Conservation (phyloP, 2,888 invertebrate genomes). For the Anorthoa munda region DNA sequence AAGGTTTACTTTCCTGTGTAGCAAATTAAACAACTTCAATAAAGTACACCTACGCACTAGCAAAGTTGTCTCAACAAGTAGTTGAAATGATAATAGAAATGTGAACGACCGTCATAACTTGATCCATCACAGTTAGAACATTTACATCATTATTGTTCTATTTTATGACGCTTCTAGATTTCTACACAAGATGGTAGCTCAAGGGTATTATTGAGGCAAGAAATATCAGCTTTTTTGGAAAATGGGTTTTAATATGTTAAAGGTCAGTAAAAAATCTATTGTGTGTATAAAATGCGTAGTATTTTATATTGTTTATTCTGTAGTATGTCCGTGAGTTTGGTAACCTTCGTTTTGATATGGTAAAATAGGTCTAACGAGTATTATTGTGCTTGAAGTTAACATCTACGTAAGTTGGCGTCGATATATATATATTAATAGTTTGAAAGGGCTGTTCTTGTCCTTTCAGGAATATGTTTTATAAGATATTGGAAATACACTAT, state of each 20-base stretch:
- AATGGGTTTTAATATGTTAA: slow-evolving; percentile 45
- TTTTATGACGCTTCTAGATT: background rate
- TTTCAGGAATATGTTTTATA: background rate
- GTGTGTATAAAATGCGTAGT: slow-evolving; percentile 39
- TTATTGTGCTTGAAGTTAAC: background rate
- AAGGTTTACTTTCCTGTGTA: slow-evolving; percentile 38
- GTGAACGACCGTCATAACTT: slow-evolving; percentile 40
- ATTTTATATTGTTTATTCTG: slow-evolving; percentile 30
- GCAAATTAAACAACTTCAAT: slow-evolving; percentile 39
- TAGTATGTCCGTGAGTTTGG: background rate
- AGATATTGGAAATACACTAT: background rate
- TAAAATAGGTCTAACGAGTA: slow-evolving; percentile 11
- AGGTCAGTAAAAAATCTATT: slow-evolving; percentile 50
- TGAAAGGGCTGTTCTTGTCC: background rate
- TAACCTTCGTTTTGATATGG: slow-evolving; percentile 38
- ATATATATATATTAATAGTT: background rate
- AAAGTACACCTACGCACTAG: slow-evolving; percentile 64
- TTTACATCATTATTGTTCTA: background rate
- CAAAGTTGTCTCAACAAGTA: slow-evolving; percentile 62
- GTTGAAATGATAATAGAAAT: slow-evolving; percentile 65
- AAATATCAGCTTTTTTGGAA: slow-evolving; percentile 52
- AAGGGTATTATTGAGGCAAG: slow-evolving; percentile 22
- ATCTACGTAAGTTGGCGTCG: background rate
- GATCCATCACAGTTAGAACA: slow-evolving; percentile 23
- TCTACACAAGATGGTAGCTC: slow-evolving; percentile 25